A percentile compares a stretch with the other conserved stretches of the same genome.
phyloP scores from a whole-genome alignment of 2,113 vertebrate genomes.

The Centropus unirufus region DNA sequence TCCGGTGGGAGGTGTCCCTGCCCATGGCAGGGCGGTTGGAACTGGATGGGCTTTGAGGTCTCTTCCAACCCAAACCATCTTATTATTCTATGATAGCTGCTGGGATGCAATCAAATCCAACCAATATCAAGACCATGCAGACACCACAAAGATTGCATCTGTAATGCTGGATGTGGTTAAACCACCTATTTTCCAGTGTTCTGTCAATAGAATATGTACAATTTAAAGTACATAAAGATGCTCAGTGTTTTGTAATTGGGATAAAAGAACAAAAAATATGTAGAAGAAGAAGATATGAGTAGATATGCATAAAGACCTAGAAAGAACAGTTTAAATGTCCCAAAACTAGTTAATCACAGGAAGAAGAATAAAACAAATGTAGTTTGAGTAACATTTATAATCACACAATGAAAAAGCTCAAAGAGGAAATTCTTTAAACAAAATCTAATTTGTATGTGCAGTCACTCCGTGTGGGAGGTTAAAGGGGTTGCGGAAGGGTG shows the following conservation, averaged over 20 bases:
- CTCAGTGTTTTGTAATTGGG: not conserved
- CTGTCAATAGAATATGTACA: not conserved
- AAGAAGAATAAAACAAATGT: not conserved
- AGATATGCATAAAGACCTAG: not conserved
- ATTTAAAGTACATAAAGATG: not conserved
- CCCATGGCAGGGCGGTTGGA: too few relatives aligned
- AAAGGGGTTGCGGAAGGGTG: not conserved
- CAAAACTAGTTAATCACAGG: not conserved
- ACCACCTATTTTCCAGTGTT: not conserved
- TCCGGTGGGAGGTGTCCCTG: too few relatives aligned
- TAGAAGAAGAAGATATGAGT: not conserved
- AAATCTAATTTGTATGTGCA: not conserved
- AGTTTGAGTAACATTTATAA: not conserved
- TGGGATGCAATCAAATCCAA: not conserved
- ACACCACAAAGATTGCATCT: not conserved
- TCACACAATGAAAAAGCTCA: not conserved
- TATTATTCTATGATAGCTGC: not conserved
- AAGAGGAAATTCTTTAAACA: not conserved
- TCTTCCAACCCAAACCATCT: too few relatives aligned
- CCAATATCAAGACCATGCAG: not conserved
- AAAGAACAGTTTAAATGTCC: not conserved
- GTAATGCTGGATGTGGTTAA: not conserved
- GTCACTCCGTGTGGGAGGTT: not conserved
- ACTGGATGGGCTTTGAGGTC: too few relatives aligned
- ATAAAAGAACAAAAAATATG: not conserved